Evolutionary conservation across 2,113 vertebrate genomes (phyloP), one percentile per base, ranked within the genome.

Genomic region (Kryptolebias marmoratus): DNA sequence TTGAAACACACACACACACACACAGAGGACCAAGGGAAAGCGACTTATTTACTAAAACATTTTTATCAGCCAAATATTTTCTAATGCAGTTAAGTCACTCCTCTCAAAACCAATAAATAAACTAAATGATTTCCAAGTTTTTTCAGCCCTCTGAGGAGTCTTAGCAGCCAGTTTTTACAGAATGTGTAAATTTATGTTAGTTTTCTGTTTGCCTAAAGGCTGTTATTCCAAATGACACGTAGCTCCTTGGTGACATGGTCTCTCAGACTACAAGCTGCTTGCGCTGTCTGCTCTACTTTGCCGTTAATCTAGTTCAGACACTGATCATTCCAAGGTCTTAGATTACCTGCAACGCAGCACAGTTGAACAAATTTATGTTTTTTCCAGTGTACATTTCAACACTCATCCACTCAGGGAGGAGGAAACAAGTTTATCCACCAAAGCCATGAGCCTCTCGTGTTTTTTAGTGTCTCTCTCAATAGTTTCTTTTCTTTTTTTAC

Each of bases 361-460:
- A 87, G 77, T 84, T 80, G 64, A 85, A 69, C 69, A 81, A 75
- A 88, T 85, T 80, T 85, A 86, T 59, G 82, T 87, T 89, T 87
- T 85, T 75, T 44, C 2, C 12, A 58, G 42, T 48, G 75, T 81
- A 83, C 84, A 42, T 67, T 88, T 79, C 81, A 82, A 88, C 22
- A 22, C 22, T 22, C 80, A 72, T 80, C 75, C 72, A 42, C 39
- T 42, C 70, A 54, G 60, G 6, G 65, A 87, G 73, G 80, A 80
- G 76, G 53, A 28, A 31, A 71, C 39, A 30, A 16, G 72, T 87
- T 87, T 75, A 64, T 88, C 84, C 75, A 31, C 52, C 59, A 69
- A 58, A 64, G 79, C 79, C 64, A 57, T 52, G 73, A 63, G 75
- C 63, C 65, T 78, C 71, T 62, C 48, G 61, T 50, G 80, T 84